Percentiles rank a stretch among this genome's conserved stretches.
Conservation (phyloP, 2,888 invertebrate species). For the Drosophila leonis region DNA sequence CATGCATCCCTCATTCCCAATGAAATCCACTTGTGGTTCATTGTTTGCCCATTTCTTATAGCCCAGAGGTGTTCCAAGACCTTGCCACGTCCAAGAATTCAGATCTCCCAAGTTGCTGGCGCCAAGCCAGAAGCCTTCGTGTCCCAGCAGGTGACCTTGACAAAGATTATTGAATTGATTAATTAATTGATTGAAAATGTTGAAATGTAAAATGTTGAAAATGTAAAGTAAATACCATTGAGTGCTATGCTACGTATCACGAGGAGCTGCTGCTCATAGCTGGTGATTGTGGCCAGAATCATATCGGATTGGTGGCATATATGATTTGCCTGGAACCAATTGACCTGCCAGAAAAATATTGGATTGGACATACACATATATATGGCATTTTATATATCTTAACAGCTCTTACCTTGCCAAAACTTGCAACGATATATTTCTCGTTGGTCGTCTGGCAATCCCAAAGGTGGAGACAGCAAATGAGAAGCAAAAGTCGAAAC, state of each 20-base stretch:
- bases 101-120: conserved; percentile 49
- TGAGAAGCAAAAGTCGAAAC: conserved; percentile 40
- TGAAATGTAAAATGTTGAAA: background rate
- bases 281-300: conserved; percentile 56
- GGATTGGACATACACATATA: background rate
- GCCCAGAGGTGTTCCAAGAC: conserved; percentile 48
- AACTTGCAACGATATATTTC: conserved; percentile 42
- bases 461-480: conserved; percentile 27
- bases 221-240: conserved; percentile 23
- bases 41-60: conserved; percentile 47
- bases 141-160: conserved; percentile 32
- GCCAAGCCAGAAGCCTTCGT: conserved; percentile 58
- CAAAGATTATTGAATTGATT: no score
- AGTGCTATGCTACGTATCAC: conserved; percentile 31
- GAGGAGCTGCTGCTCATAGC: conserved; percentile 31
- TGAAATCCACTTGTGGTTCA: conserved; percentile 37
- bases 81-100: conserved; percentile 52
- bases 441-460: conserved; percentile 1
- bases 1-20: conserved; percentile 34
- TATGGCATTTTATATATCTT: accelerated
- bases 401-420: conserved; percentile 40
- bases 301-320: conserved; percentile 49
- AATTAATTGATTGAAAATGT: no score
- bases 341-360: conserved; percentile 28
- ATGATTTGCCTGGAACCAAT: conserved; percentile 55